A percentile compares a stretch with the other conserved stretches of the same genome.
Evolutionary conservation across 2,888 invertebrate genomes (phyloP).

Genomic region (Xestia ashworthii): DNA sequence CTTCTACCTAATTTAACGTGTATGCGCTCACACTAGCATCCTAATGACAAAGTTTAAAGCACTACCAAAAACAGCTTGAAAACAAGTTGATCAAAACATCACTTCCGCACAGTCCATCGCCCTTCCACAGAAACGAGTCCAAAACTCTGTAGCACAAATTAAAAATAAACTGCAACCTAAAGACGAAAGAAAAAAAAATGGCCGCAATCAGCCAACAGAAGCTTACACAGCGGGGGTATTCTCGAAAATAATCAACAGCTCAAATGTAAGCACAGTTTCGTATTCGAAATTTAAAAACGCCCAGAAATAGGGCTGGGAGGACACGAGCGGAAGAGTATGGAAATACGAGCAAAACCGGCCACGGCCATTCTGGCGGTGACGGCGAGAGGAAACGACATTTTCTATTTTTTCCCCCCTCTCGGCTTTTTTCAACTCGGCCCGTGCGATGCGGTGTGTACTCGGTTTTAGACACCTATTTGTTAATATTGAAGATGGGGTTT

Average conservation of each 20-base stretch:
- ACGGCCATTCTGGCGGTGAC: slow-evolving; percentile 87
- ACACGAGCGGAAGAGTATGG: slow-evolving; percentile 81
- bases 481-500: slow-evolving; percentile 56
- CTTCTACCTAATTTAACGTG: slow-evolving; percentile 5
- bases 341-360: slow-evolving; percentile 81
- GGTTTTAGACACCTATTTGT: slow-evolving; percentile 66
- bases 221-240: slow-evolving; percentile 82
- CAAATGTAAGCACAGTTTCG: slow-evolving; percentile 80
- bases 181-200: slow-evolving; percentile 72
- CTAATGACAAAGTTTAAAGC: slow-evolving; percentile 29
- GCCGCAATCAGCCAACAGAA: slow-evolving; percentile 84
- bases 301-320: slow-evolving; percentile 77
- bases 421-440: slow-evolving; percentile 59
- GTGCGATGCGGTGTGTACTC: slow-evolving; percentile 56
- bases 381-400: slow-evolving; percentile 86
- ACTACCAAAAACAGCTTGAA: slow-evolving; percentile 63
- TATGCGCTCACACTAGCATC: neutral
- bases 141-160: slow-evolving; percentile 65
- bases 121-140: slow-evolving; percentile 46
- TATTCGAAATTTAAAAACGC: slow-evolving; percentile 78
- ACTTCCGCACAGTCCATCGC: slow-evolving; percentile 55
- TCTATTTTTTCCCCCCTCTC: slow-evolving; percentile 78
- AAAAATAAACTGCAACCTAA: slow-evolving; percentile 65
- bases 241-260: slow-evolving; percentile 87
- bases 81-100: slow-evolving; percentile 43